phyloP scores from a whole-genome alignment of 1,140 invertebrate genomes.

The Odontomachus brunneus region DNA sequence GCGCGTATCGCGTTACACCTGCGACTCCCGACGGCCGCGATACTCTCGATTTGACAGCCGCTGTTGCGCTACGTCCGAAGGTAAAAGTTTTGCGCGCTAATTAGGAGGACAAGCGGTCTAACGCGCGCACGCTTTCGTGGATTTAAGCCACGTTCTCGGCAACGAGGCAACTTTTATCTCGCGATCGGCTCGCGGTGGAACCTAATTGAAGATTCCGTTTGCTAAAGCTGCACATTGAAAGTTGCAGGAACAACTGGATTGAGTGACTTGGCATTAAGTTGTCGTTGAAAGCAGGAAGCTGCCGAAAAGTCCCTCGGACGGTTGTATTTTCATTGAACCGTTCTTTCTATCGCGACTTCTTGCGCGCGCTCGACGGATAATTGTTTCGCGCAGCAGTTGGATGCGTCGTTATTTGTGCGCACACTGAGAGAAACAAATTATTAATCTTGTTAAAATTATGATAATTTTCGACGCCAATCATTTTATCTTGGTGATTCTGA shows the following conservation, averaged over 20 bases:
- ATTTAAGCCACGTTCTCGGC: slow-evolving; percentile 24
- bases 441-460: background rate
- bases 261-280: background rate
- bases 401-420: background rate
- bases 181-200: slow-evolving; percentile 39
- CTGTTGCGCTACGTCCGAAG: slow-evolving; percentile 16
- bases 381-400: background rate
- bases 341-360: background rate
- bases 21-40: background rate
- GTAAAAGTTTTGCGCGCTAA: slow-evolving; percentile 51
- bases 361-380: background rate
- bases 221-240: slow-evolving; percentile 1
- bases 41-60: slow-evolving; percentile 36
- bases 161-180: slow-evolving; percentile 13
- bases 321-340: background rate
- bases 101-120: slow-evolving; percentile 38
- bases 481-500: too few relatives aligned
- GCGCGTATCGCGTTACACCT: background rate
- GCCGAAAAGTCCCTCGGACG: background rate
- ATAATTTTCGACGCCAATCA: too few relatives aligned
- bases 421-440: background rate
- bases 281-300: background rate
- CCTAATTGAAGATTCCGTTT: slow-evolving; percentile 18
- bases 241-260: background rate
- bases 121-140: slow-evolving; percentile 29